phyloP scores from a whole-genome alignment of 1,140 invertebrate genomes.

The Condylostylus longicornis region DNA sequence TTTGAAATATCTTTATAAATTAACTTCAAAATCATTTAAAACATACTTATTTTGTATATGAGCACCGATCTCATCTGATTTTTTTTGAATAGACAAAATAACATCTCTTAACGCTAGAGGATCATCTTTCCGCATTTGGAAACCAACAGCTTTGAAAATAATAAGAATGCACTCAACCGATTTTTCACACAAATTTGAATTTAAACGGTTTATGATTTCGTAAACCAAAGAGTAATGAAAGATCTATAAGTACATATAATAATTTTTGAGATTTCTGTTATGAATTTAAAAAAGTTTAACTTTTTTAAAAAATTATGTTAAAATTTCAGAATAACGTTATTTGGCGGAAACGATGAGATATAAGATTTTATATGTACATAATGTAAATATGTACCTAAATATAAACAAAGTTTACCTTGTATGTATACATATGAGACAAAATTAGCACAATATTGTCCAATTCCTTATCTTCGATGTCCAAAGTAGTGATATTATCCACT shows the following conservation, averaged over 20 bases:
- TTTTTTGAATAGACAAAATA: constrained; percentile 61
- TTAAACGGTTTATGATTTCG: constrained; percentile 55
- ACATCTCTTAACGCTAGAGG: constrained; percentile 66
- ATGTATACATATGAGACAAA: constrained; percentile 74
- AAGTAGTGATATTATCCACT: constrained; percentile 30
- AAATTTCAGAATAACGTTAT: too few species aligned
- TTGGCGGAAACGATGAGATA: too few species aligned
- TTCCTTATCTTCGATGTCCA: constrained; percentile 56
- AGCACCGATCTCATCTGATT: constrained; percentile 36
- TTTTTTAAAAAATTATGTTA: too few species aligned
- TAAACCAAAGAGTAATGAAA: constrained; percentile 56
- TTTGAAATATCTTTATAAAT: constrained; percentile 7
- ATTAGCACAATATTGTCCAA: constrained; percentile 74
- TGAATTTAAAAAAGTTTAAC: too few species aligned
- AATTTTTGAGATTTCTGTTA: not conserved
- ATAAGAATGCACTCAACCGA: constrained; percentile 74
- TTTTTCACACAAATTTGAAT: constrained; percentile 55
- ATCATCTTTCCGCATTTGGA: constrained; percentile 75
- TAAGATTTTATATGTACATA: too few species aligned
- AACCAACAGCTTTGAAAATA: constrained; percentile 65
- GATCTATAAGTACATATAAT: constrained; percentile 44
- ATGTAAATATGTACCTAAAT: constrained; percentile 1
- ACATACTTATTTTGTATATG: constrained; percentile 1
- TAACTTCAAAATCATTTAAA: not conserved
- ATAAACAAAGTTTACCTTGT: constrained; percentile 68